Base-by-base conservation (phyloP, 2,113 vertebrate species). In the Callionymus lyra region DNA sequence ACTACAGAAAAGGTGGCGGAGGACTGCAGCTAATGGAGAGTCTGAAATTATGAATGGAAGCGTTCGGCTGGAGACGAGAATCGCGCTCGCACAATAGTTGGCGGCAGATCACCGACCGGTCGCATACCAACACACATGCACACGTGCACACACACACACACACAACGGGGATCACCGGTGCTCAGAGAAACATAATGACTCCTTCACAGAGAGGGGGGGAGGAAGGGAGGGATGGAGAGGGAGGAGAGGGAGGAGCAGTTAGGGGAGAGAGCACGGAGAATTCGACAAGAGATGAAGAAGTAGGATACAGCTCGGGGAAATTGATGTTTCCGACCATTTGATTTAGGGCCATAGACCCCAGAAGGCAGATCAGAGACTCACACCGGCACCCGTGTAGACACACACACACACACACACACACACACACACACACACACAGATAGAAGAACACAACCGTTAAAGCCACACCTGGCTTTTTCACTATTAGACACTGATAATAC, bases 21-120 rank as follows among this genome's bases (percentile, higher is more conserved):
- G 44, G 65, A n/a, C 69, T 63, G 68, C 64, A 58, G 69, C 76
- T 82, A 82, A 82, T 81, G 76, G 78, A 81, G 78, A 78, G 73
- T 66, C 80, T 78, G 74, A 73, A 72, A 77, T 76, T 77, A 74
- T 82, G 77, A 84, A 84, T 82, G 76, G 79, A 72, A 47, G 72
- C 76, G 82, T 83, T 84, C 77, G 81, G 79, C 72, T 81, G 66
- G 66, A 82, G 79, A 80, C 68, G 56, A 78, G 79, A 82, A 83
- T 79, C 76, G 67, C 41, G 35, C 55, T 50, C 8, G 21, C 68
- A 83, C 83, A 82, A 82, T 77, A 57, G 63, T 53, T 74, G 50
- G 65, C 55, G 18, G 53, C 55, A 77, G 76, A 82, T 80, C 77
- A 76, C 74, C 76, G 63, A 64, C 64, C 38, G 64, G 66, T 53